A percentile compares a stretch with the other conserved stretches of the same genome.
These are phyloP conservation scores for Turritopsis dohrnii DNA, from an alignment of 30 jellyfish, hydroid and myxozoan species.

Conservation along the genomic window DNA sequence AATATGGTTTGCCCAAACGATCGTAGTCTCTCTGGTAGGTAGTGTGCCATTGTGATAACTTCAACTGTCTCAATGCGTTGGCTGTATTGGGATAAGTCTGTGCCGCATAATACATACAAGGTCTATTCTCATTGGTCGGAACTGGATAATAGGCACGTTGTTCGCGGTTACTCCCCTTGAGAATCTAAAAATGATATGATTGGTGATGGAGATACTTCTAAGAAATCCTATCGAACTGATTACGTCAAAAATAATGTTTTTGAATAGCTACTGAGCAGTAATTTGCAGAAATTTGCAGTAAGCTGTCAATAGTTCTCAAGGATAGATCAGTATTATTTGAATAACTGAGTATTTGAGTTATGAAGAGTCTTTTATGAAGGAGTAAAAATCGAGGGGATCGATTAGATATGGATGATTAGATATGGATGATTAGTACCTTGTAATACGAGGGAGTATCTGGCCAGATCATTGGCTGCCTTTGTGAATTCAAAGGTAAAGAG, in stretches of 20 bases:
- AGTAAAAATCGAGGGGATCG: no score
- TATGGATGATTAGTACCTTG: constrained; percentile 26
- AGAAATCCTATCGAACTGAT: neutral
- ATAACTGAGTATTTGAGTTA: no score
- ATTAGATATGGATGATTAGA: neutral
- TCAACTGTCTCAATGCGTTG: constrained; percentile 29
- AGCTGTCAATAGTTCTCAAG: no score
- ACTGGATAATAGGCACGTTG: constrained; percentile 57
- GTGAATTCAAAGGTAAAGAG: constrained; percentile 37
- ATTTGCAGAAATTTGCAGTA: no score
- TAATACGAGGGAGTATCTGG: constrained; percentile 67
- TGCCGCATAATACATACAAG: constrained; percentile 39
- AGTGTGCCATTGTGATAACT: constrained; percentile 47
- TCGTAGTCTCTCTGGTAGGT: constrained; percentile 33
- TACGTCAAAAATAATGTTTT: no score
- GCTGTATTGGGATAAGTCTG: constrained; percentile 50
- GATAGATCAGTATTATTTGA: no score
- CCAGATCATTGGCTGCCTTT: constrained; percentile 62
- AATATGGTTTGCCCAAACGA: neutral
- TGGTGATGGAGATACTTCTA: neutral
- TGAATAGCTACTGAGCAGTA: no score
- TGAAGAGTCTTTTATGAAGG: no score
- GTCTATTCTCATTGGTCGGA: constrained; percentile 62
- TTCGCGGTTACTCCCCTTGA: constrained; percentile 54
- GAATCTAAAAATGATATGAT: constrained; percentile 25